These are phyloP conservation scores for Sarcophaga peregrina DNA, from an alignment of 1,140 invertebrate genomes.

Conservation along the genomic window DNA sequence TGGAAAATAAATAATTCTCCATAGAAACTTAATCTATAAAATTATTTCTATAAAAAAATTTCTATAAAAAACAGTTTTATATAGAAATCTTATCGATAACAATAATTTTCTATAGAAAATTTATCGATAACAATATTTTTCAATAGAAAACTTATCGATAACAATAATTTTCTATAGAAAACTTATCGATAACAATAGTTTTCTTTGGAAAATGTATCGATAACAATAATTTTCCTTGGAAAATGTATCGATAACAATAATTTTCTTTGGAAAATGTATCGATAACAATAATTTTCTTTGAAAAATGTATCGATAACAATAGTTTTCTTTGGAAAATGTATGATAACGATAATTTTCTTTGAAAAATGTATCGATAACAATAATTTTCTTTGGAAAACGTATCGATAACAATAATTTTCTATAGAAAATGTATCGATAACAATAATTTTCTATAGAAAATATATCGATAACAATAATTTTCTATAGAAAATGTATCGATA, in stretches of 20 bases:
- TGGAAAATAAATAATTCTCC: too few species aligned
- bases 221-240: neutral
- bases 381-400: neutral
- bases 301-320: neutral
- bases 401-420: neutral
- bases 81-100: too few species aligned
- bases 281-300: neutral
- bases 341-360: neutral
- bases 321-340: neutral
- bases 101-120: too few species aligned
- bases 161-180: conserved; percentile 1
- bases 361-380: neutral
- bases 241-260: too few species aligned
- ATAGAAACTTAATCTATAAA: too few species aligned
- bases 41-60: too few species aligned
- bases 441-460: neutral
- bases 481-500: neutral
- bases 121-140: too few species aligned
- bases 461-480: neutral
- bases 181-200: neutral
- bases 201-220: neutral
- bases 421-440: neutral
- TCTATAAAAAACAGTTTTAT: too few species aligned
- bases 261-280: too few species aligned
- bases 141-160: conserved; percentile 5